These are phyloP conservation scores for Formica selysi DNA, from an alignment of 1,140 invertebrate genomes.

Conservation along the genomic window DNA sequence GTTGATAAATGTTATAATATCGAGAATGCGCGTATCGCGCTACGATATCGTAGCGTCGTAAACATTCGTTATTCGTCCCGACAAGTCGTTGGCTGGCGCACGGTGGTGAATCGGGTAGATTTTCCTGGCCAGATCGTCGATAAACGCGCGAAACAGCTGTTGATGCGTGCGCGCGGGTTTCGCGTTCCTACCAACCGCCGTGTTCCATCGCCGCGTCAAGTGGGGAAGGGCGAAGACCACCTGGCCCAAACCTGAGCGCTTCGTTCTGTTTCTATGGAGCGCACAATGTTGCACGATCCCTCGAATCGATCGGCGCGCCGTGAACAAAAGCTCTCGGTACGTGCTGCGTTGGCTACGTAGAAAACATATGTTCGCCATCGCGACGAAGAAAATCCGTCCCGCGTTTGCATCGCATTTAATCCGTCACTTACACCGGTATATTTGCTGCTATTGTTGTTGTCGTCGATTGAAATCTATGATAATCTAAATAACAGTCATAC, in stretches of 20 bases:
- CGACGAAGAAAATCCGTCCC: conserved; percentile 29
- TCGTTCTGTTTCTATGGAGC: conserved; percentile 60
- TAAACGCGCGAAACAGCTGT: conserved; percentile 57
- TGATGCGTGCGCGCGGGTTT: conserved; percentile 60
- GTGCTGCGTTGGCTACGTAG: conserved; percentile 40
- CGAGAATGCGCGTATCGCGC: neutral
- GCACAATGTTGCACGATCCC: conserved; percentile 61
- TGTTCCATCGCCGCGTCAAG: conserved; percentile 44
- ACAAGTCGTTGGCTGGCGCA: conserved; percentile 35
- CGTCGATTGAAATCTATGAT: conserved; percentile 12
- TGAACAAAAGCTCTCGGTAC: conserved; percentile 52
- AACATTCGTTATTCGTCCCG: conserved; percentile 39
- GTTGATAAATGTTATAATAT: conserved; percentile 4
- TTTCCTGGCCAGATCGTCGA: conserved; percentile 56
- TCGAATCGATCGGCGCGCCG: conserved; percentile 58
- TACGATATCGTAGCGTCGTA: conserved; percentile 28
- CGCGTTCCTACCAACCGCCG: conserved; percentile 59
- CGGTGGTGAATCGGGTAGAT: conserved; percentile 51
- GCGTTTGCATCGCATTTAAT: conserved; percentile 8
- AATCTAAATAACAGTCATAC: neutral
- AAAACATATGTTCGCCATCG: conserved; percentile 44
- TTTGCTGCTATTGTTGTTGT: neutral
- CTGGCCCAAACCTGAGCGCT: conserved; percentile 57
- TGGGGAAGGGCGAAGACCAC: conserved; percentile 61
- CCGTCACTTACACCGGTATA: neutral